Percentiles rank a stretch among this genome's conserved stretches.
Conservation (phyloP, 2,113 vertebrate species). For the Glaucomys volans region DNA sequence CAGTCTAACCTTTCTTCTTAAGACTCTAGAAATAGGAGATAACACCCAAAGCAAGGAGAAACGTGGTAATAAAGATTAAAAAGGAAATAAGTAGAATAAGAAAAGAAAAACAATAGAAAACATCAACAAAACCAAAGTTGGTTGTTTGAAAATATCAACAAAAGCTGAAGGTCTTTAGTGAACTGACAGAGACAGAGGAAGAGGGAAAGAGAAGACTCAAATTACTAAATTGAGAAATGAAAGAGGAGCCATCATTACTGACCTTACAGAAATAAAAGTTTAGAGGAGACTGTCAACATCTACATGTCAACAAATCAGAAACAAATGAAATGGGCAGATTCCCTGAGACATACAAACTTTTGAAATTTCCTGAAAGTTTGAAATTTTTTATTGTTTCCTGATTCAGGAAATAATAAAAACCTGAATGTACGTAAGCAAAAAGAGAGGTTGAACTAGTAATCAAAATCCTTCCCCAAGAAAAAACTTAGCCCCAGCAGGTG, state of each 20-base stretch:
- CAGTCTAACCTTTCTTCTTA: not conserved
- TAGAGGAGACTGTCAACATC: not conserved
- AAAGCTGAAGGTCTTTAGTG: not conserved
- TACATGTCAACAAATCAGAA: not conserved
- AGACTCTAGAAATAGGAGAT: not conserved
- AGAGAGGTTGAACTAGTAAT: not conserved
- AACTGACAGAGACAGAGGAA: not conserved
- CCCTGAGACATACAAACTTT: no score
- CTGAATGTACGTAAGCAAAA: not conserved
- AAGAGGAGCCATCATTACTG: not conserved
- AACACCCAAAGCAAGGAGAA: not conserved
- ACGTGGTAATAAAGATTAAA: not conserved
- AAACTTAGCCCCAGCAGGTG: not conserved
- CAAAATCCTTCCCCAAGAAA: not conserved
- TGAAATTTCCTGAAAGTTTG: no score
- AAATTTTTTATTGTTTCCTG: no score
- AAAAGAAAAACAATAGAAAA: not conserved
- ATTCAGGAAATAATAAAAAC: not conserved
- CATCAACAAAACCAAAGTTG: not conserved
- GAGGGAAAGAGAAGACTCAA: not conserved
- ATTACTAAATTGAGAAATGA: not conserved
- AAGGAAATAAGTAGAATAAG: not conserved
- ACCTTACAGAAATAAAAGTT: not conserved
- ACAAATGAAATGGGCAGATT: not conserved
- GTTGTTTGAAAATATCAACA: not conserved